Evolutionary conservation across 2,113 vertebrate species (phyloP).

Genomic region (Noctilio leporinus): DNA sequence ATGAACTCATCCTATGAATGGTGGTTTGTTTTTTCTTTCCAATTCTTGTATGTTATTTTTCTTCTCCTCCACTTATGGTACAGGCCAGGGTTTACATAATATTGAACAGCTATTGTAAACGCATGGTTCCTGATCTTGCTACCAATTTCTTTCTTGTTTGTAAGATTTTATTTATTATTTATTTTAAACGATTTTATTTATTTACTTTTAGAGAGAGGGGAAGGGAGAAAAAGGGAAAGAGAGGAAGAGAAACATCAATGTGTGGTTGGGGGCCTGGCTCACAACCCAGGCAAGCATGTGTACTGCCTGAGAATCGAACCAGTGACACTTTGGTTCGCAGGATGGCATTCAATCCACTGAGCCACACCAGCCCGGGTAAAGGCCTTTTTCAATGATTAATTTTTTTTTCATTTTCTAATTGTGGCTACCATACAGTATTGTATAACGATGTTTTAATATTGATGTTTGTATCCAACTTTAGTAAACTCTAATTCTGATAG

Average conservation of each 20-base stretch:
- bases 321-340: too few species aligned
- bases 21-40: not conserved
- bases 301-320: too few species aligned
- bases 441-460: not conserved
- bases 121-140: not conserved
- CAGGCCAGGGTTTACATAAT: not conserved
- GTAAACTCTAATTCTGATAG: not conserved
- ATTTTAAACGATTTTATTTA: too few species aligned
- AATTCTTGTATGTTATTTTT: not conserved
- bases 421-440: not conserved
- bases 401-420: not conserved
- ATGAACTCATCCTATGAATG: not conserved
- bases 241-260: too few species aligned
- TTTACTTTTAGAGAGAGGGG: too few species aligned
- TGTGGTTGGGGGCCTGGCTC: too few species aligned
- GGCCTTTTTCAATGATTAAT: not conserved
- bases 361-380: too few species aligned
- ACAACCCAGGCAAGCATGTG: too few species aligned
- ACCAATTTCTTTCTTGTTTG: not conserved
- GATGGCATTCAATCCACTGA: too few species aligned
- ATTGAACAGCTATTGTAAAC: not conserved
- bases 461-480: not conserved
- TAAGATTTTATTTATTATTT: too few species aligned
- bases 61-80: not conserved
- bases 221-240: too few species aligned